Evolutionary conservation across 2,888 invertebrate genomes (phyloP).

Genomic region (Aphrophora alni): DNA sequence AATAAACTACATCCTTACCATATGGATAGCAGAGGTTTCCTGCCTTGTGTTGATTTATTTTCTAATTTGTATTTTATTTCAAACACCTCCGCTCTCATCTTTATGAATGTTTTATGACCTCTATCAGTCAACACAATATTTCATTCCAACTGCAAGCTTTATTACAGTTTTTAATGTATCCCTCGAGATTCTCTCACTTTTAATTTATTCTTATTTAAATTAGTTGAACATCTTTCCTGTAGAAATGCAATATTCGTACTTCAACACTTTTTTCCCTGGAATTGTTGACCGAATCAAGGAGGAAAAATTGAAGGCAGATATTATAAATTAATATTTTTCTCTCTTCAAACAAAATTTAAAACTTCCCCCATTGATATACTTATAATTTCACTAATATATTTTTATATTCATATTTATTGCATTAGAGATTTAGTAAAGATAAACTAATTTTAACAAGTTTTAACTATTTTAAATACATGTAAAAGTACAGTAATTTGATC

Average conservation of each 20-base stretch:
- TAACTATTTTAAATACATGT: no score
- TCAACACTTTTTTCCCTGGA: not conserved
- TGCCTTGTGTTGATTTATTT: not conserved
- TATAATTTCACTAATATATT: no score
- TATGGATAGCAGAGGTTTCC: not conserved
- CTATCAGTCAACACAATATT: not conserved
- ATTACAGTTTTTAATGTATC: not conserved
- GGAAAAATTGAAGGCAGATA: no score
- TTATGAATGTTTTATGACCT: not conserved
- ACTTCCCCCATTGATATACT: no score
- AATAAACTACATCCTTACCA: not conserved
- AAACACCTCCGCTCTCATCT: not conserved
- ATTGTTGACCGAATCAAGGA: not conserved
- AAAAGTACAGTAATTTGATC: no score
- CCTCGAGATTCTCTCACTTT: not conserved
- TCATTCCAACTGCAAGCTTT: not conserved
- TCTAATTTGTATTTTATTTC: conserved; percentile 9
- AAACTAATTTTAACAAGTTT: no score
- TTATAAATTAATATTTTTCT: no score
- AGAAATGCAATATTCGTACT: not conserved
- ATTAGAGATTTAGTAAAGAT: no score
- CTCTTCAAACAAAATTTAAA: no score
- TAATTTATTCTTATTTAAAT: not conserved
- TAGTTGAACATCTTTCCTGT: not conserved
- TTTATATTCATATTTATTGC: no score